These are phyloP conservation scores for Coilia nasus DNA, from an alignment of 2,797 vertebrate genomes.

Conservation along the genomic window DNA sequence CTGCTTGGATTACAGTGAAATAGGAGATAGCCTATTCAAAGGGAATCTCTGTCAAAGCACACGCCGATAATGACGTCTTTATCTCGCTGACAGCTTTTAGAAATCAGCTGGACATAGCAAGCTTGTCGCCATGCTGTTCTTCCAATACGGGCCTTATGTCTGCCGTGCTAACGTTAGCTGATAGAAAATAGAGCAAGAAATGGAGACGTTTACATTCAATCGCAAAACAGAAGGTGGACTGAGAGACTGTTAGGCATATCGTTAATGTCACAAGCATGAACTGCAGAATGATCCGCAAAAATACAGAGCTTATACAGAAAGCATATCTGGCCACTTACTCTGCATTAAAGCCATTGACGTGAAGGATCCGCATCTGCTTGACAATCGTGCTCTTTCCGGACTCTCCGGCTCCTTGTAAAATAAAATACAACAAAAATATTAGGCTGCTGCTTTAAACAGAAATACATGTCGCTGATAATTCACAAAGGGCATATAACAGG, in stretches of 20 bases:
- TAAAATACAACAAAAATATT: slow-evolving; percentile 54
- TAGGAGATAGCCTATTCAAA: not conserved
- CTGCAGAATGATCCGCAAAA: not conserved
- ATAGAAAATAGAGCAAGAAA: slow-evolving; percentile 43
- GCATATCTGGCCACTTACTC: slow-evolving; percentile 80
- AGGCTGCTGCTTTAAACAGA: slow-evolving; percentile 11
- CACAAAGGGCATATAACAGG: slow-evolving; percentile 23
- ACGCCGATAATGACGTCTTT: slow-evolving; percentile 43
- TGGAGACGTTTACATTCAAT: slow-evolving; percentile 12
- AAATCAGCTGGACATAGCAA: slow-evolving; percentile 56
- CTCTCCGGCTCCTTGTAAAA: slow-evolving; percentile 89
- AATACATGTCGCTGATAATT: slow-evolving; percentile 30
- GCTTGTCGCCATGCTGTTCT: slow-evolving; percentile 78
- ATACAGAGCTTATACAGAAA: not conserved
- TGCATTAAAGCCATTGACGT: slow-evolving; percentile 95
- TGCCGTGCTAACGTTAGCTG: slow-evolving; percentile 69
- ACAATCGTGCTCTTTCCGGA: slow-evolving; percentile 98
- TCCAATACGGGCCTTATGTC: slow-evolving; percentile 65
- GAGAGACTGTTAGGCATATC: not conserved
- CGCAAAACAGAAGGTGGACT: not conserved
- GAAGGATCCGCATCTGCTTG: slow-evolving; percentile 98
- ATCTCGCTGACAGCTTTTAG: slow-evolving; percentile 47
- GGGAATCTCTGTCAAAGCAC: slow-evolving; percentile 25
- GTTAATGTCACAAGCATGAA: slow-evolving; percentile 17
- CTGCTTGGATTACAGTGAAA: not conserved